Percentiles rank a stretch among this genome's conserved stretches.
Evolutionary conservation across 30 jellyfish, hydroid and myxozoan genomes (phyloP).

Genomic region (Turritopsis dohrnii): DNA sequence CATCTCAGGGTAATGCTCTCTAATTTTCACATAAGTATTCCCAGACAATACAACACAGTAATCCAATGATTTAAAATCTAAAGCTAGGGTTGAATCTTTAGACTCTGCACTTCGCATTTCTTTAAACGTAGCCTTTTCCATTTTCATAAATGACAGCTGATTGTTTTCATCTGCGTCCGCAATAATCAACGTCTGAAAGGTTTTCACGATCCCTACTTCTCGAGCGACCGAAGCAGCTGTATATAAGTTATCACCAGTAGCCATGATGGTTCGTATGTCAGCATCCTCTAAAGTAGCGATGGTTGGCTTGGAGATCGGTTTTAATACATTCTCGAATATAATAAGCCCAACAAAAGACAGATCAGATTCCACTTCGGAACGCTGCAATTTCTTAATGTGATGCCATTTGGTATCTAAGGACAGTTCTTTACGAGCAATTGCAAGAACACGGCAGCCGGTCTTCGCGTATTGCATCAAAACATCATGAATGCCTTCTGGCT

Average conservation of each 20-base stretch:
- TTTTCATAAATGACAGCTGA: background rate
- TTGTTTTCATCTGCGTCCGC: background rate
- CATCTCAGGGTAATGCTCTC: background rate
- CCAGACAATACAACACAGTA: slow-evolving; percentile 24
- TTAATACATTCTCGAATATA: slow-evolving; percentile 24
- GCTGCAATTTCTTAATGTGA: slow-evolving; percentile 7
- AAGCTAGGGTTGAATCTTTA: background rate
- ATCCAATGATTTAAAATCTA: background rate
- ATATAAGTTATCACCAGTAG: slow-evolving; percentile 46
- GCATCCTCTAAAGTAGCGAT: slow-evolving; percentile 31
- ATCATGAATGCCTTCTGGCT: slow-evolving; percentile 24
- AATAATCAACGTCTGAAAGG: slow-evolving; percentile 14
- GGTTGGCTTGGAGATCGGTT: slow-evolving; percentile 15
- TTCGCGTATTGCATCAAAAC: slow-evolving; percentile 10
- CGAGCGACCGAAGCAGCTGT: slow-evolving; percentile 47
- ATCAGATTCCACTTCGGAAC: slow-evolving; percentile 33
- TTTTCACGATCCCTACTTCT: slow-evolving; percentile 11
- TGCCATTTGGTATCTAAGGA: background rate
- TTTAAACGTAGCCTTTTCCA: background rate
- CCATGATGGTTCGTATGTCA: slow-evolving; percentile 47
- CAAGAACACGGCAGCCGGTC: slow-evolving; percentile 41
- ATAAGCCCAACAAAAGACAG: slow-evolving; percentile 37
- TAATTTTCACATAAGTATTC: background rate
- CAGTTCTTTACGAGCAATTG: slow-evolving; percentile 26
- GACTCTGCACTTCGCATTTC: background rate